Base-by-base conservation (phyloP, 2,113 vertebrate genomes). In the Sporophila hypoxantha region DNA sequence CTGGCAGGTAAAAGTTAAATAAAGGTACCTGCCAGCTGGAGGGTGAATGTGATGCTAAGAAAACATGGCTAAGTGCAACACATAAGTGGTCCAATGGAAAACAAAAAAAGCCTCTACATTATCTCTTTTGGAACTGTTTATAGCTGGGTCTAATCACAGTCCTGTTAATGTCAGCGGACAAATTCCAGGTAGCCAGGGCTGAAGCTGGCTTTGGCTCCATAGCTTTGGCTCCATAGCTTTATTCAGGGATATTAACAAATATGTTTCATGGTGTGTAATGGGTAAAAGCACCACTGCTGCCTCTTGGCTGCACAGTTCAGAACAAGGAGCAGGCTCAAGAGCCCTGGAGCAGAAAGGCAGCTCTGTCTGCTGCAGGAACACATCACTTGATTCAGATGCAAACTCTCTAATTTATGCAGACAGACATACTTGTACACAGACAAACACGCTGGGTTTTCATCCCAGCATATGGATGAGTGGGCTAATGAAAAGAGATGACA, bases 1-100 rank as follows among this genome's bases (percentile, higher is more conserved):
- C 5, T 93, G 87, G 87, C 59, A 78, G 66, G 66, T 91, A 32
- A n/a, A 92, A 92, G 87, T 83, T 81, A 94, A 93, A 88, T 87
- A 91, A 44, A 36, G 32, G 21, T 65, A 89, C 37, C 61, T 78
- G 73, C 87, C 85, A 91, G 8, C 37, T 62, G 32, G 57, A 83
- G 79, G 74, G 79, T 81, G 65, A 89, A 34, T 0, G 0, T 65
- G 66, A 44, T 66, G 74, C 69, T 91, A 71, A 89, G 88, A 85
- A 90, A 93, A 83, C 41, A 16, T 8, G 10, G 20, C 14, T 61
- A 42, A 88, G n/a, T 49, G 50, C 59, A 81, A 42, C 15, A 29
- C 34, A 29, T 25, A 61, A 89, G 25, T 0, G 0, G 17, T 53
- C 41, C 65, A 92, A 52, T 57, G 74, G 50, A 76, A 88, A 93